Evolutionary conservation across 2,888 invertebrate species (phyloP).

Genomic region (Neoitamus cyanurus): DNA sequence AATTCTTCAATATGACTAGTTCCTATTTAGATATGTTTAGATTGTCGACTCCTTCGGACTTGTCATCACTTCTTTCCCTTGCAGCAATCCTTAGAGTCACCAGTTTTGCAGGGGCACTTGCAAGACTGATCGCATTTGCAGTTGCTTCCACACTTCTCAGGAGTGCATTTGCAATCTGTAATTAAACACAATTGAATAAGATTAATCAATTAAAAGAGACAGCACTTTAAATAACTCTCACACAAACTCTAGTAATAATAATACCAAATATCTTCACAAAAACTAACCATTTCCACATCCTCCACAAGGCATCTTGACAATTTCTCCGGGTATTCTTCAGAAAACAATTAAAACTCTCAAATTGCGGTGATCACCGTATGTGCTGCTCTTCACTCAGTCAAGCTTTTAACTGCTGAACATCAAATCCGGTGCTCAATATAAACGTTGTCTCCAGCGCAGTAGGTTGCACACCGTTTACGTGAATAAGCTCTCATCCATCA

Average conservation of each 20-base stretch:
- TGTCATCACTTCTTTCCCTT: conserved; percentile 2
- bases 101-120: conserved; percentile 56
- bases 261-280: no score
- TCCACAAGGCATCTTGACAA: neutral
- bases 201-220: neutral
- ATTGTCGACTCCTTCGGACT: no score
- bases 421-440: neutral
- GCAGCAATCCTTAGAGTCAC: conserved; percentile 52
- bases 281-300: neutral
- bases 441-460: neutral
- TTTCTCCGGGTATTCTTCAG: neutral
- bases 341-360: neutral
- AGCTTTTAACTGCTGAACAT: neutral
- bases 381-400: neutral
- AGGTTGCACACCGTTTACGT: neutral
- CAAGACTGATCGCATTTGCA: conserved; percentile 60
- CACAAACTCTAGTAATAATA: no score
- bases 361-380: neutral
- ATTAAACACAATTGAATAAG: neutral
- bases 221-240: no score
- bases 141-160: conserved; percentile 59
- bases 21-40: no score
- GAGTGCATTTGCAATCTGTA: conserved; percentile 62
- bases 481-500: neutral
- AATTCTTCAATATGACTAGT: no score